Conservation (phyloP, 2,113 vertebrate genomes). For the Equus przewalskii region DNA sequence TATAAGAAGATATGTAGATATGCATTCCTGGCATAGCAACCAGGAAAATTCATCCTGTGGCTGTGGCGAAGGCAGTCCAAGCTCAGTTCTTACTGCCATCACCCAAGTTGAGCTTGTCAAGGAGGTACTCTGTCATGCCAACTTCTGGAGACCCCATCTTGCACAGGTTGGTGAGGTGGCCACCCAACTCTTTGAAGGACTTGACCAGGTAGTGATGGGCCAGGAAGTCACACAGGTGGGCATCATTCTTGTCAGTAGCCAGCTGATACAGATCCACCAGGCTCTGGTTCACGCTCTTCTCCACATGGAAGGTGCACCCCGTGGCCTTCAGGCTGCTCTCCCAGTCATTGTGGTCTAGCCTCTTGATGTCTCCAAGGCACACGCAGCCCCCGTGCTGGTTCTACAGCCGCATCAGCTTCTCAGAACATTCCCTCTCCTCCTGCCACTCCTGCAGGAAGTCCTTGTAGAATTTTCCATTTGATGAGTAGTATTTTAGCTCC, state of each 20-base stretch:
- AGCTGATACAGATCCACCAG: not conserved
- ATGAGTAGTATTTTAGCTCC: not conserved
- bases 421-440: not conserved
- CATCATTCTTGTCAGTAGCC: not conserved
- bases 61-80: not conserved
- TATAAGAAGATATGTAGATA: not conserved
- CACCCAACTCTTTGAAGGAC: not conserved
- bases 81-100: not conserved
- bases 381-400: not conserved
- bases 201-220: not conserved
- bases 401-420: not conserved
- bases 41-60: not conserved
- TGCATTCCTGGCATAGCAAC: not conserved
- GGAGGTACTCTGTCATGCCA: not conserved
- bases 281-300: not conserved
- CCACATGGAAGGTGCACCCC: not conserved
- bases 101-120: not conserved
- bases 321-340: not conserved
- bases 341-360: rapidly evolving
- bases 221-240: not conserved
- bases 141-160: not conserved
- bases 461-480: not conserved
- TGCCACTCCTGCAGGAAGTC: not conserved
- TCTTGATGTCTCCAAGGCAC: rapidly evolving
- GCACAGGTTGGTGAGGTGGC: not conserved